A percentile compares a stretch with the other conserved stretches of the same genome.
Evolutionary conservation across 2,113 vertebrate genomes (phyloP).

Genomic region (Bothrops jararaca): DNA sequence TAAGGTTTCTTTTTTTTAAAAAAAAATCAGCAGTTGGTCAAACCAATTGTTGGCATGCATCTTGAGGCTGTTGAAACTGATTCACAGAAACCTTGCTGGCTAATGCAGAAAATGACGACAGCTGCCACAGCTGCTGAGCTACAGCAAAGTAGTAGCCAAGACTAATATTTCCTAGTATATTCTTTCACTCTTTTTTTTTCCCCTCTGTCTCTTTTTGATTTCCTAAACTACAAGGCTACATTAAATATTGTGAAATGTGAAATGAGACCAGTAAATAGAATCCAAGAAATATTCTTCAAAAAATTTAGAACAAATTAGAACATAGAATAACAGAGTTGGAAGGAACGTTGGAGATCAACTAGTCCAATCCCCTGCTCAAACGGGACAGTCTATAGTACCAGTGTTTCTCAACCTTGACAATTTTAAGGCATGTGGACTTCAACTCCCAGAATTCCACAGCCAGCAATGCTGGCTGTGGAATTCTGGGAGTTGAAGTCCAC

Average conservation of each 20-base stretch:
- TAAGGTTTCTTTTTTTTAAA: constrained; percentile 49
- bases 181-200: constrained; percentile 26
- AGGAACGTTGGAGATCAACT: not conserved
- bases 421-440: too few relatives aligned
- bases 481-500: too few relatives aligned
- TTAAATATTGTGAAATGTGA: not conserved
- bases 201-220: not conserved
- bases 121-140: constrained; percentile 60
- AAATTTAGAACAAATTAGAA: not conserved
- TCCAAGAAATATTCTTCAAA: not conserved
- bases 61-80: constrained; percentile 41
- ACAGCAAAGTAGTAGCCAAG: constrained; percentile 55
- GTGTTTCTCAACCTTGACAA: too few relatives aligned
- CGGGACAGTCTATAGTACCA: not conserved
- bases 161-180: constrained; percentile 47
- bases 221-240: not conserved
- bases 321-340: not conserved
- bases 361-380: not conserved
- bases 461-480: too few relatives aligned
- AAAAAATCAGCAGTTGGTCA: constrained; percentile 34
- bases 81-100: constrained; percentile 54
- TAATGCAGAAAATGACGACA: constrained; percentile 57
- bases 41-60: constrained; percentile 57
- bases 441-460: too few relatives aligned
- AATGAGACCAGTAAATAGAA: not conserved